Conservation (phyloP, 1,140 invertebrate species). For the Musca domestica region DNA sequence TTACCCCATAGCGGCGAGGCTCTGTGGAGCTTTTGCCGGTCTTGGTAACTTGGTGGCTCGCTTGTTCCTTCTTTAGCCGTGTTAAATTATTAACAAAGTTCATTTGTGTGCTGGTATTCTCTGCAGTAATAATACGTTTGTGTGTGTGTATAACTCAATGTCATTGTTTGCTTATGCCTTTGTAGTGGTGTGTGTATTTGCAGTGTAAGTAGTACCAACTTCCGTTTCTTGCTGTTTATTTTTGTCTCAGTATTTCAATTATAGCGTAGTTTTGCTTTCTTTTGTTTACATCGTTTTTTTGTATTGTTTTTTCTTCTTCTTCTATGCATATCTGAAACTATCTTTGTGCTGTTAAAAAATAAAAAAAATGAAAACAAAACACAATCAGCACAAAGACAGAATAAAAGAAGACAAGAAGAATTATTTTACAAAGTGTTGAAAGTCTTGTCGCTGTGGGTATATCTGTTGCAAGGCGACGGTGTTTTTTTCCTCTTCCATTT, state of each 20-base stretch:
- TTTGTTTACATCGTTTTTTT: background rate
- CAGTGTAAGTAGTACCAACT: no score
- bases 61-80: no score
- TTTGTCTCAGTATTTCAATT: slow-evolving; percentile 16
- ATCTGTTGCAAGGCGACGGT: background rate
- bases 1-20: background rate
- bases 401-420: background rate
- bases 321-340: slow-evolving; percentile 2
- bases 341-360: background rate
- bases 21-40: background rate
- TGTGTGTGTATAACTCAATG: no score
- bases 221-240: background rate
- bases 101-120: no score
- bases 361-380: no score
- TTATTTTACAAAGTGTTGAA: slow-evolving; percentile 15
- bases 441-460: background rate
- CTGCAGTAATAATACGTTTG: no score
- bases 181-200: no score
- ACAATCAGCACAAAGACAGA: no score
- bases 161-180: no score
- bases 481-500: no score
- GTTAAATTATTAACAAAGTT: no score
- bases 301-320: background rate
- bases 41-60: background rate
- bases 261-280: background rate